Percentiles rank a stretch among this genome's conserved stretches.
Conservation (phyloP, 2,797 vertebrate genomes). For the Galago senegalensis region DNA sequence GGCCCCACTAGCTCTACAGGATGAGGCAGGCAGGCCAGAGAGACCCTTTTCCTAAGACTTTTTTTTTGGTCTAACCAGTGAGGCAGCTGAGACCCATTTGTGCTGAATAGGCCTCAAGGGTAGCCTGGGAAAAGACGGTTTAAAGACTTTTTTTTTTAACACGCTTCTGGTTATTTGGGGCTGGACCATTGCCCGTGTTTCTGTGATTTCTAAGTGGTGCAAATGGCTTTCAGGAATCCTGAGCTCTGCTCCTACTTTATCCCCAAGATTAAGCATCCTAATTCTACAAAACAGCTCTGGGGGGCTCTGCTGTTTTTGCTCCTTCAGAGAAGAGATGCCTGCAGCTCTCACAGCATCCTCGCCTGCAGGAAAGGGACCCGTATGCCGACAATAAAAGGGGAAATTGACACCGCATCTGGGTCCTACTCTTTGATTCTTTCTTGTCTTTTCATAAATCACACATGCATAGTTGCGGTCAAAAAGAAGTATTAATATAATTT, state of each 20-base stretch:
- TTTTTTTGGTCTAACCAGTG: background rate
- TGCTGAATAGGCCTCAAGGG: background rate
- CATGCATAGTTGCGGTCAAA: background rate
- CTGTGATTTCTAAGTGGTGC: background rate
- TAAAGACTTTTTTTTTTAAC: background rate
- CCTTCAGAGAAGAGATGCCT: too few species aligned
- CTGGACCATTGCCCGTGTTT: background rate
- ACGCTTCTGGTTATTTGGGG: too few species aligned
- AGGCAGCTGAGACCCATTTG: background rate
- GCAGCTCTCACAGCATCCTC: rapidly evolving
- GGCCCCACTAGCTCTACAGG: background rate
- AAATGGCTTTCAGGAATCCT: background rate
- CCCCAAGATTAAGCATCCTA: background rate
- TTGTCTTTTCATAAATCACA: background rate
- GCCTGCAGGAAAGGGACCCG: too few species aligned
- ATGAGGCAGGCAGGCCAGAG: too few species aligned
- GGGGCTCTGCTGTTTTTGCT: rapidly evolving
- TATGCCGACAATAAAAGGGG: background rate
- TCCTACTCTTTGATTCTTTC: background rate
- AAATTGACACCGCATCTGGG: background rate
- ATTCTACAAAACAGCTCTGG: background rate
- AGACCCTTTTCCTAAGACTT: background rate
- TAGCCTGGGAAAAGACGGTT: background rate
- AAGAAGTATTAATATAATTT: background rate
- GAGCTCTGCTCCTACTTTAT: background rate